Evolutionary conservation across 2,797 vertebrate species (phyloP).

Genomic region (Phalanger gymnotis): DNA sequence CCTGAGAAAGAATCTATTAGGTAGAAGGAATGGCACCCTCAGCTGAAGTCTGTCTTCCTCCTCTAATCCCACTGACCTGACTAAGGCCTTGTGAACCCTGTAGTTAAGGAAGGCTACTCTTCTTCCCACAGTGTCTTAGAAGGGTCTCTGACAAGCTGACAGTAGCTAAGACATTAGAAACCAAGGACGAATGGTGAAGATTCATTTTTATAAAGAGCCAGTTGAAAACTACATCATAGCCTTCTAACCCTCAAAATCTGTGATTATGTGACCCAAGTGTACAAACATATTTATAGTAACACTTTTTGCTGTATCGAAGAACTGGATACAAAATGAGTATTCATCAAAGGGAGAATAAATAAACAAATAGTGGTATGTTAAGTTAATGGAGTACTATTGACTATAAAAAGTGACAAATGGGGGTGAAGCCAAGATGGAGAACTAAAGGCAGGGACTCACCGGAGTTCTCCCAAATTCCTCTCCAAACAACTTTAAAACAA

Average conservation of each 20-base stretch:
- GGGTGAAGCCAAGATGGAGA: too few relatives aligned
- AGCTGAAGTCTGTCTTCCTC: too few relatives aligned
- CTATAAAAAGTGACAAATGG: background rate
- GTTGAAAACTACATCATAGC: background rate
- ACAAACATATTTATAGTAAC: background rate
- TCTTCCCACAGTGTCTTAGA: too few relatives aligned
- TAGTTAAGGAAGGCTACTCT: too few relatives aligned
- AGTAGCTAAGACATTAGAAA: background rate
- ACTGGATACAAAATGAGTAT: background rate
- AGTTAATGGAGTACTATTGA: background rate
- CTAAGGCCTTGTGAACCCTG: too few relatives aligned
- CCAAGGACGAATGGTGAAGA: background rate
- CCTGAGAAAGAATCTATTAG: background rate
- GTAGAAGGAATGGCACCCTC: too few relatives aligned
- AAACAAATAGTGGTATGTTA: background rate
- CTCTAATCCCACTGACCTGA: too few relatives aligned
- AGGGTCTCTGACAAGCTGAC: too few relatives aligned
- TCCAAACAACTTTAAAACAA: too few relatives aligned
- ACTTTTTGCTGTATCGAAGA: background rate
- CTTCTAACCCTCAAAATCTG: background rate
- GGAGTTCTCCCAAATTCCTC: too few relatives aligned
- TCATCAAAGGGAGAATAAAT: background rate
- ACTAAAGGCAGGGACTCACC: too few relatives aligned
- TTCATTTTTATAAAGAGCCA: background rate
- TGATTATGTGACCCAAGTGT: too few relatives aligned